Base-by-base conservation (phyloP, 2,113 vertebrate species). In the Heptranchias perlo region DNA sequence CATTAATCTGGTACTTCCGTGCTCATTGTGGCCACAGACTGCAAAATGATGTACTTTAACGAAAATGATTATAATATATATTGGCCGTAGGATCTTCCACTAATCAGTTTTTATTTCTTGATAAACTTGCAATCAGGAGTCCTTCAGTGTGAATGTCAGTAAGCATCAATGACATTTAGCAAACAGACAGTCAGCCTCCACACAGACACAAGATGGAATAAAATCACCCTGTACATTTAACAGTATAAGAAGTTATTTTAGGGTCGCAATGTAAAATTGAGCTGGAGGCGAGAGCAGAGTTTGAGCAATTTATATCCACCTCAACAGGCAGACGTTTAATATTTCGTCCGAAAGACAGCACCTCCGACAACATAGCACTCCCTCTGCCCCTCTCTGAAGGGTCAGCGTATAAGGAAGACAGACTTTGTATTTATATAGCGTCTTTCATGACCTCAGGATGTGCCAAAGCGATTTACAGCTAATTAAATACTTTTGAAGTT, bases 111-210 rank as follows among this genome's bases (percentile, higher is more conserved):
- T 61, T 35, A 35, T 67, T 52, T 65, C n/a, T 47, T 28, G 92
- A 47, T 23, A 39, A 47, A 47, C 16, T 47, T 44, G 62, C 7
- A 21, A 91, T 52, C 87, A n/a, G 49, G 49, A 91, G 54, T 91
- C 52, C 28, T 31, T 91, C 62, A 47, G 62, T 39, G 92, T 94
- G 21, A 65, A 94, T 94, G 62, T 94, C 92, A 65, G 92, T 47
- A 47, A 65, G n/a, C n/a, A 25, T 67, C 61, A 94, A 25, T 14
- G 86, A 91, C 25, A 52, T 52, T 47, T 54, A 13, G 10, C 65
- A 69, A 4, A 28, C 1, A 5, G 31, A 7, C 69, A 76, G 10
- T 35, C 69, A n/a, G 69, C 69, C 69, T 35, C 69, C 69, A 76
- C 1, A 39, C 4, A 21, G 78, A 4, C 23, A 44, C 16, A 82